A percentile compares a stretch with the other conserved stretches of the same genome.
phyloP scores from a whole-genome alignment of 2,113 vertebrate genomes.

The Trinectes maculatus region DNA sequence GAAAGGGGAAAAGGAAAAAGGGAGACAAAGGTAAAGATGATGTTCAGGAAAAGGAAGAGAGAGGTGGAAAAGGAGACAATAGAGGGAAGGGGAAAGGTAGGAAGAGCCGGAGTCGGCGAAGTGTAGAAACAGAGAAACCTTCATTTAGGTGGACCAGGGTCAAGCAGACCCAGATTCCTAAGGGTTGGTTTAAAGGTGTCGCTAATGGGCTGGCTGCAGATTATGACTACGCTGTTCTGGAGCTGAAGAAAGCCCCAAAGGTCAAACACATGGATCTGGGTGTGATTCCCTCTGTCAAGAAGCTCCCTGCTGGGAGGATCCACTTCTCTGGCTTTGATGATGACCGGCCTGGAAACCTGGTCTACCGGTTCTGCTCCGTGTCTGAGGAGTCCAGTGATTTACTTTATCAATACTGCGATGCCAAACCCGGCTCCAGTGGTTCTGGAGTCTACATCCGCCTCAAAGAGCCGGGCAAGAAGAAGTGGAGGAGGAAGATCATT shows the following conservation, averaged over 20 bases:
- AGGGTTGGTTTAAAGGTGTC: constrained; percentile 91
- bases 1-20: constrained; percentile 74
- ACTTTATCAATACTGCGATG: constrained; percentile 95
- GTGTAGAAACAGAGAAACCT: constrained; percentile 76
- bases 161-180: constrained; percentile 91
- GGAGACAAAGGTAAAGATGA: constrained; percentile 69
- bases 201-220: constrained; percentile 84
- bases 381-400: constrained; percentile 93
- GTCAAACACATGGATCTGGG: constrained; percentile 92
- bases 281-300: constrained; percentile 87
- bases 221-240: constrained; percentile 94
- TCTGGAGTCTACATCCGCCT: constrained; percentile 95
- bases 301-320: constrained; percentile 90
- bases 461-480: constrained; percentile 89
- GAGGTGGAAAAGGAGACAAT: constrained; percentile 63
- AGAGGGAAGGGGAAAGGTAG: constrained; percentile 67
- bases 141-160: constrained; percentile 95
- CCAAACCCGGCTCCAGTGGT: constrained; percentile 91
- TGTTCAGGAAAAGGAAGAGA: constrained; percentile 52
- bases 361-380: constrained; percentile 95
- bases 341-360: constrained; percentile 88
- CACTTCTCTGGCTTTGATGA: constrained; percentile 98
- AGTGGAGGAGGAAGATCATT: constrained; percentile 94
- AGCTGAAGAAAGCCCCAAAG: constrained; percentile 90
- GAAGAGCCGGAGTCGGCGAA: constrained; percentile 74